phyloP scores from a whole-genome alignment of 2,888 invertebrate species.

The Hypselothyrea guttata region DNA sequence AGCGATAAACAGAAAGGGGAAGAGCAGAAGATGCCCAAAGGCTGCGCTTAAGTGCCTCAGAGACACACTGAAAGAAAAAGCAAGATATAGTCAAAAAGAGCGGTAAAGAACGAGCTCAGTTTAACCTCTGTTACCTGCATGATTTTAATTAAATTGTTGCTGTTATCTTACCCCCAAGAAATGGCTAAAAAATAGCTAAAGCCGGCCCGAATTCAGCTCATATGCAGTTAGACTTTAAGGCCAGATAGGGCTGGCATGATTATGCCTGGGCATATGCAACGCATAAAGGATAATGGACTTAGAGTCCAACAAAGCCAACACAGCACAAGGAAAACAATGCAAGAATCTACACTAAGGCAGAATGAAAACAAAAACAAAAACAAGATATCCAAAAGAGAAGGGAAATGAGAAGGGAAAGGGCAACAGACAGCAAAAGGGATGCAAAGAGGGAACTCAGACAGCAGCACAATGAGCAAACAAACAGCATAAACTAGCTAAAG shows the following conservation, averaged over 20 bases:
- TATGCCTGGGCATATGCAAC: constrained; percentile 34
- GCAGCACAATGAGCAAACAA: constrained; percentile 22
- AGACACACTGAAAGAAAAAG: background rate
- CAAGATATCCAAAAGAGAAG: background rate
- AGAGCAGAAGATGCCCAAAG: constrained; percentile 19
- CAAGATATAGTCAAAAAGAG: background rate
- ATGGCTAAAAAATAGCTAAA: constrained; percentile 34
- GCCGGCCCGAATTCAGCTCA: too few relatives aligned
- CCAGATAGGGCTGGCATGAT: constrained; percentile 12
- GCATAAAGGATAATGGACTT: constrained; percentile 64
- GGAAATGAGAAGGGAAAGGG: background rate
- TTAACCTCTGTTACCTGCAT: constrained; percentile 36
- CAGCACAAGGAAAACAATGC: constrained; percentile 29
- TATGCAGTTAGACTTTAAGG: constrained; percentile 27
- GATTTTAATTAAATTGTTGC: constrained; percentile 62
- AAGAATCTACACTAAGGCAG: constrained; percentile 12
- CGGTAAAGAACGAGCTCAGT: background rate
- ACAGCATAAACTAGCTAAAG: background rate
- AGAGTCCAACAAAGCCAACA: constrained; percentile 50
- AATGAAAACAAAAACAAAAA: constrained; percentile 33
- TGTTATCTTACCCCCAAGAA: constrained; percentile 9
- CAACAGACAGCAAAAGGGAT: background rate
- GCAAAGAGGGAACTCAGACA: background rate
- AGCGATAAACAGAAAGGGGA: background rate
- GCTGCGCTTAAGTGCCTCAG: constrained; percentile 41